Base-by-base conservation (phyloP, 2,888 invertebrate species). In the Scelioninae gen. 1 region DNA sequence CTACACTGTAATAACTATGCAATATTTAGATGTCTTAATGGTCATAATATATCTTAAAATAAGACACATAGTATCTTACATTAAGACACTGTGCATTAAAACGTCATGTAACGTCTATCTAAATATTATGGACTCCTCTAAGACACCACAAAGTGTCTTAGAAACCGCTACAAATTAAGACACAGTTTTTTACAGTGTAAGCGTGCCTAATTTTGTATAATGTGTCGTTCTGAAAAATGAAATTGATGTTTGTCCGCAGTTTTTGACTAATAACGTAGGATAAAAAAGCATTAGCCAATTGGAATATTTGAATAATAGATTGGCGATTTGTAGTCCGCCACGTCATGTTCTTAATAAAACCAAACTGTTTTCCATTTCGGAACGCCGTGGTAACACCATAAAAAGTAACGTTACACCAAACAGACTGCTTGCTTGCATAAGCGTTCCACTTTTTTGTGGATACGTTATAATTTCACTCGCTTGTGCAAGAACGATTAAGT, bases 401-500 rank as follows among this genome's bases (percentile, higher is more conserved):
- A 76, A 76, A 66, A 76, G 68, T 43, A 68, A 76, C 66, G 40
- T 60, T 51, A 51, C 45, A 32, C 53, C 53, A 11, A 47, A 65
- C 34, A 15, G 47, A 15, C 51, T 15, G n/a, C n/a, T n/a, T 29
- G 32, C 45, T 77, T 77, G 60, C 76, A 34, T 62, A 77, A 77
- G 43, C 55, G 76, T 58, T 60, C 68, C 47, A 60, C 62, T 68
- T 77, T 66, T 77, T 62, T 38, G 16, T 47, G 75, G 55, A 53
- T 43, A 55, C 47, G 43, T 53, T 68, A 53, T 69, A 77, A 77
- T 77, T 75, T 69, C 62, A 34, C 62, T 69, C 38, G 11, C 49
- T 68, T 56, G 49, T 5, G 69, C 55, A 78, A 65, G 11, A 71
- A 40, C 23, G 71, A 78, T 71, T 78, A 78, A 78, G 63, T 71